These are phyloP conservation scores for Neoascia interrupta DNA, from an alignment of 2,888 invertebrate genomes.

Conservation along the genomic window DNA sequence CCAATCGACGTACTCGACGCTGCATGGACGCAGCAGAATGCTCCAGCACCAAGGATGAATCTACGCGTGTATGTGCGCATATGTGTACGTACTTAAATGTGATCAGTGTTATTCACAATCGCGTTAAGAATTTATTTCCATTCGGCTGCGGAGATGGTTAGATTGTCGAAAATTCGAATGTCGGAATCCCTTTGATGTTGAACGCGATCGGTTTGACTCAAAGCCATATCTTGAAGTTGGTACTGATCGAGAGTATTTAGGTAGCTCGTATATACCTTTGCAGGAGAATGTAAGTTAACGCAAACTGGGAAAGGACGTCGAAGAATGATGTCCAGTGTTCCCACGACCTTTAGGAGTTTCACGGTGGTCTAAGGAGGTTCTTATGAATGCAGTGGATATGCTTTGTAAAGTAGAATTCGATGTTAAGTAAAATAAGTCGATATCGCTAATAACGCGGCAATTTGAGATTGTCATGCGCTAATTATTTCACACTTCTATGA, in stretches of 20 bases:
- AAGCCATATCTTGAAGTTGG: neutral
- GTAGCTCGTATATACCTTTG: neutral
- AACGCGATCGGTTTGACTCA: conserved; percentile 30
- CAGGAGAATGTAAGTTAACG: conserved; percentile 10
- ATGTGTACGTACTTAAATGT: conserved; percentile 31
- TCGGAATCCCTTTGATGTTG: conserved; percentile 61
- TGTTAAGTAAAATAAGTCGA: too few species aligned
- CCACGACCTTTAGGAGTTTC: conserved; percentile 10
- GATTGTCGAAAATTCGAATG: conserved; percentile 66
- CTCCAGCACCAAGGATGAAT: neutral
- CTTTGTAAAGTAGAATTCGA: too few species aligned
- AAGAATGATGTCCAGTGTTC: conserved; percentile 12
- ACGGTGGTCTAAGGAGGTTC: too few species aligned
- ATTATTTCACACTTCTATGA: too few species aligned
- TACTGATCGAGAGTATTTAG: conserved; percentile 34
- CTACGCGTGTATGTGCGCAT: conserved; percentile 1
- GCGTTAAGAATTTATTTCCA: conserved; percentile 69
- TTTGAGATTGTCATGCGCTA: too few species aligned
- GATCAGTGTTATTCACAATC: conserved; percentile 59
- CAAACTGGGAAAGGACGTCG: too few species aligned
- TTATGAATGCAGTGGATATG: too few species aligned
- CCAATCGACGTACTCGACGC: conserved; percentile 53
- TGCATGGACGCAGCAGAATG: conserved; percentile 24
- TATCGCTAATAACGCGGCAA: too few species aligned
- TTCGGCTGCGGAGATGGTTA: conserved; percentile 56